phyloP scores from a whole-genome alignment of 2,113 vertebrate species.

The Leucopsar rothschildi region DNA sequence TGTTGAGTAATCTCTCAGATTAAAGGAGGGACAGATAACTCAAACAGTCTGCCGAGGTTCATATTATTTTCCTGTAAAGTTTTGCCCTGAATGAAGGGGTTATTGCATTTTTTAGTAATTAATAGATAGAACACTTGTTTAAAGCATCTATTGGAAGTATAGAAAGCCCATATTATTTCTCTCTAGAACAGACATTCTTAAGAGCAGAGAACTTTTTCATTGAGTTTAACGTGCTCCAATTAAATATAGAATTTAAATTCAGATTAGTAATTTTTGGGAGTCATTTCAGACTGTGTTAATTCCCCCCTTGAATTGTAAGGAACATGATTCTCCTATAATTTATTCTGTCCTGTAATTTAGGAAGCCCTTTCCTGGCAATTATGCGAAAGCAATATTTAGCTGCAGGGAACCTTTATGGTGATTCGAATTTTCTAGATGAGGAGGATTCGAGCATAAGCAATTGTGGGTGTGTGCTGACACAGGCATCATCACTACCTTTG shows the following conservation, averaged over 20 bases:
- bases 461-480: constrained; percentile 18
- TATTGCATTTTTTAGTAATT: constrained; percentile 39
- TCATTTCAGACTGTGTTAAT: constrained; percentile 14
- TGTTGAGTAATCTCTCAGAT: constrained; percentile 78
- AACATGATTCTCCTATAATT: constrained; percentile 49
- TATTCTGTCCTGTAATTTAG: constrained; percentile 36
- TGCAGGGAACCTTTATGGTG: constrained; percentile 22
- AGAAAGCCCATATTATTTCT: not conserved
- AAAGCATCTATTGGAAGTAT: not conserved
- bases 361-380: constrained; percentile 42
- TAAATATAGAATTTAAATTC: not conserved
- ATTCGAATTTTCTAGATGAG: constrained; percentile 49
- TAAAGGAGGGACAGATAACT: constrained; percentile 73
- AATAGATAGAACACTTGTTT: constrained; percentile 16
- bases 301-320: not conserved
- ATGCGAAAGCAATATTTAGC: constrained; percentile 46
- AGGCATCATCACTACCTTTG: not conserved
- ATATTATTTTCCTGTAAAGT: constrained; percentile 50
- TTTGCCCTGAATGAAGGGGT: constrained; percentile 42
- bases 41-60: constrained; percentile 71
- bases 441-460: constrained; percentile 23
- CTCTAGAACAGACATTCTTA: not conserved
- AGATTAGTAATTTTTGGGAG: not conserved
- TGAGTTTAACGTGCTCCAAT: not conserved
- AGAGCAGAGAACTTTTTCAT: not conserved